Evolutionary conservation across 2,888 invertebrate genomes (phyloP), one percentile per base, ranked within the genome.

Genomic region (Limenitis camilla): DNA sequence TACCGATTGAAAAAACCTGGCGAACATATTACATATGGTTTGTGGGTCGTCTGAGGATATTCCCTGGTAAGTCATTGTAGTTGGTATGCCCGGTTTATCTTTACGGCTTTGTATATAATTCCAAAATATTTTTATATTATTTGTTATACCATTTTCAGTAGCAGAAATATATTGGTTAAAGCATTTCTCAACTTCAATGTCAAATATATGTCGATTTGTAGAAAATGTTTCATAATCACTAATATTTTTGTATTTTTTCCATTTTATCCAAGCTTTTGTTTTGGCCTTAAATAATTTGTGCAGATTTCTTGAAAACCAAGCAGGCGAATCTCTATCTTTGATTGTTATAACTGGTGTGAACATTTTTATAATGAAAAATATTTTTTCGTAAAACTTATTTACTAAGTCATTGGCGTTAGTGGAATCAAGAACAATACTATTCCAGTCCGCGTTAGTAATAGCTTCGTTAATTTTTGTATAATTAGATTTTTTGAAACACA

Each of bases 41-140:
- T 43, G 5, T 1, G 50, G 39, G 27, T 50, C 39, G 40, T 35
- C 11, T 3, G 45, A 40, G 4, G 28, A 33, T 8, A 19, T 28
- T 19, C 40, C 33, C n/a, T 11, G 35, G 30, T 40, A 36, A 2
- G 27, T 10, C 45, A 52, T 46, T 33, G 31, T n/a, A 5, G 40
- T 40, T 28, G 46, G 40, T 27, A 41, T 52, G 11, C 11, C 45
- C 6, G 40, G 19, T 8, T 52, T 52, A 35, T 11, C 36, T 46
- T 45, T 45, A 5, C 41, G 45, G 10, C 40, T 33, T 4, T 40
- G 4, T 27, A 42, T 33, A 28, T 47, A 43, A 30, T 19, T 32
- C 47, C 45, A 51, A 44, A 60, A 60, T 11, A 46, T 41, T 47
- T 59, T 60, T 2, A 59, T 41, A 42, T 60, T 54, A 27, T 33